phyloP scores from a whole-genome alignment of 2,797 vertebrate genomes.

The Apodemus agrarius region DNA sequence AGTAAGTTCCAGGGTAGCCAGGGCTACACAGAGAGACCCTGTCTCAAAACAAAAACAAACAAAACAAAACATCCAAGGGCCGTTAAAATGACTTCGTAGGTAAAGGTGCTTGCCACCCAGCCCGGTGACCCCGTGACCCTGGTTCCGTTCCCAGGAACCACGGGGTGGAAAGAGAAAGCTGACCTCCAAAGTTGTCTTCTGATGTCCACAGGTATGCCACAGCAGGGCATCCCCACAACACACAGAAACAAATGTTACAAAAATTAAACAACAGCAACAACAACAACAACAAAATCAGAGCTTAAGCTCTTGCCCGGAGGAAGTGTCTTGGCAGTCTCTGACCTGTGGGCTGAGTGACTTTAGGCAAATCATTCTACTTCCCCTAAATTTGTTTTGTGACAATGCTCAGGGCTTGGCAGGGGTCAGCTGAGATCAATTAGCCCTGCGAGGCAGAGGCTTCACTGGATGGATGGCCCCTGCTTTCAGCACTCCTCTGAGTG shows the following conservation, averaged over 20 bases:
- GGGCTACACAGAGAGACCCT: background rate
- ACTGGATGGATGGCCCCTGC: background rate
- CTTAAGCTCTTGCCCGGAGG: background rate
- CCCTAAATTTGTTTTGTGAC: slow-evolving; percentile 13
- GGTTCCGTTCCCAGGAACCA: background rate
- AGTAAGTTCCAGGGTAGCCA: background rate
- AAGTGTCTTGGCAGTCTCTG: background rate
- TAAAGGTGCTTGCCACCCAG: background rate
- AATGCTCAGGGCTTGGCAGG: background rate
- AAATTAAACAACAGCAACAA: background rate
- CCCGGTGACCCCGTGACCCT: background rate
- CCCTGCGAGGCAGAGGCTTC: background rate
- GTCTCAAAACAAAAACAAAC: background rate
- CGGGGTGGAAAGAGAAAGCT: background rate
- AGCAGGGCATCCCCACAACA: background rate
- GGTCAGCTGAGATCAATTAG: background rate
- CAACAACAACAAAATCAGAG: background rate
- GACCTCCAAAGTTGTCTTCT: background rate
- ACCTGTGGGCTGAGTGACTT: background rate
- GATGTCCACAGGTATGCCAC: background rate
- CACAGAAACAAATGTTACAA: background rate
- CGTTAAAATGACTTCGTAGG: background rate
- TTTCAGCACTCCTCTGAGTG: background rate
- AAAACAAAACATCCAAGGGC: background rate
- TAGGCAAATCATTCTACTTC: slow-evolving; percentile 50